A percentile compares a stretch with the other conserved stretches of the same genome.
Conservation (phyloP, 1,140 invertebrate genomes). For the Aphaenogaster ashmeadi region DNA sequence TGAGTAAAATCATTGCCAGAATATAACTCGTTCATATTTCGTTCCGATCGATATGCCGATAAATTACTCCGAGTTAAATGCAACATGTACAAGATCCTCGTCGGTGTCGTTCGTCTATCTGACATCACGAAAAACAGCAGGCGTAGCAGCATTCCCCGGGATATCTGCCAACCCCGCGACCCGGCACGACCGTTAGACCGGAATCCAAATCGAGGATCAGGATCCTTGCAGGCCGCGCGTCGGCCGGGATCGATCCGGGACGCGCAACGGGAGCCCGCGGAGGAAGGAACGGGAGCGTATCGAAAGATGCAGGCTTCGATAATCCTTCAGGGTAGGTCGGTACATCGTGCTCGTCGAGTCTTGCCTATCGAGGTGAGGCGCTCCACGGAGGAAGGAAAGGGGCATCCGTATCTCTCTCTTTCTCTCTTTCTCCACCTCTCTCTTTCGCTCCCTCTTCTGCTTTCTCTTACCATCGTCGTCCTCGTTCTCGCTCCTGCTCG, state of each 20-base stretch:
- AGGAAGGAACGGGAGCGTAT: constrained; percentile 77
- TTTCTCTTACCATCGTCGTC: constrained; percentile 72
- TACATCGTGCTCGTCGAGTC: constrained; percentile 71
- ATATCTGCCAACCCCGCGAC: constrained; percentile 45
- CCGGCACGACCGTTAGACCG: constrained; percentile 56
- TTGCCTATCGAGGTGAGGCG: constrained; percentile 70
- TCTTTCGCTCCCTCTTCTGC: constrained; percentile 23
- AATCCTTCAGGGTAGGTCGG: constrained; percentile 77
- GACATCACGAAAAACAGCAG: constrained; percentile 23
- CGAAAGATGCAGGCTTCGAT: constrained; percentile 76
- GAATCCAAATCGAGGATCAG: constrained; percentile 58
- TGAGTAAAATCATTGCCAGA: background rate
- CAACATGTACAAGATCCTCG: background rate
- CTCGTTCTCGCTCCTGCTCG: constrained; percentile 63
- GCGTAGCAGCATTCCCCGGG: constrained; percentile 14
- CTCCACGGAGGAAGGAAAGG: constrained; percentile 47
- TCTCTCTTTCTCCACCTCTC: background rate
- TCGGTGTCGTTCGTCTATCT: constrained; percentile 32
- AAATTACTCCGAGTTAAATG: constrained; percentile 31
- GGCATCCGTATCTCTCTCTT: constrained; percentile 28
- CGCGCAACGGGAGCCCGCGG: constrained; percentile 74
- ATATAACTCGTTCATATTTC: background rate
- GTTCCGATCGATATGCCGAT: constrained; percentile 30
- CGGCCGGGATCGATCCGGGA: constrained; percentile 71
- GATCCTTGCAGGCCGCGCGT: constrained; percentile 35